Conservation (phyloP, 1,140 invertebrate genomes). For the Tetramorium parvispinum region DNA sequence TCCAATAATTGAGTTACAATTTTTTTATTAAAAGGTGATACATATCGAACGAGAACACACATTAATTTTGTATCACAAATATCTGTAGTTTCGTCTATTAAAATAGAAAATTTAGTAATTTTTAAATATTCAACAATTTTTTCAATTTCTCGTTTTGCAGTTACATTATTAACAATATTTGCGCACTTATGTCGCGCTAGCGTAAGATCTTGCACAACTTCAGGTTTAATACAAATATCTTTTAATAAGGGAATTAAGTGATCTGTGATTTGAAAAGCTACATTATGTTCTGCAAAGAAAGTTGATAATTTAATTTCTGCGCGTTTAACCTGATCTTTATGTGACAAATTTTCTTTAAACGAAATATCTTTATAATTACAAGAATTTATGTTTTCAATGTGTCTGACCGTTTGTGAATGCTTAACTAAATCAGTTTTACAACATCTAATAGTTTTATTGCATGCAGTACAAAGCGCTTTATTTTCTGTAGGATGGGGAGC, state of each 20-base stretch:
- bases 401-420: no score
- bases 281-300: neutral
- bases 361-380: no score
- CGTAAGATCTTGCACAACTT: neutral
- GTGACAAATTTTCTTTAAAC: no score
- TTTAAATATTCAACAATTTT: neutral
- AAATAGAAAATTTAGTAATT: neutral
- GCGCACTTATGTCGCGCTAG: neutral
- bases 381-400: no score
- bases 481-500: no score
- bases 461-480: no score
- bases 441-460: no score
- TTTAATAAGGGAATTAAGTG: neutral
- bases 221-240: neutral
- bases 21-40: neutral
- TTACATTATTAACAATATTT: neutral
- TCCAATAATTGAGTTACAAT: neutral
- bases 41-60: neutral
- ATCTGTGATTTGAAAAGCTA: neutral
- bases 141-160: neutral
- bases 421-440: no score
- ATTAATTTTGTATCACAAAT: neutral
- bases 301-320: neutral
- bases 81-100: neutral
- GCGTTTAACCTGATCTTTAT: neutral